Conservation (phyloP, 1,140 invertebrate genomes). For the Sitophilus oryzae region DNA sequence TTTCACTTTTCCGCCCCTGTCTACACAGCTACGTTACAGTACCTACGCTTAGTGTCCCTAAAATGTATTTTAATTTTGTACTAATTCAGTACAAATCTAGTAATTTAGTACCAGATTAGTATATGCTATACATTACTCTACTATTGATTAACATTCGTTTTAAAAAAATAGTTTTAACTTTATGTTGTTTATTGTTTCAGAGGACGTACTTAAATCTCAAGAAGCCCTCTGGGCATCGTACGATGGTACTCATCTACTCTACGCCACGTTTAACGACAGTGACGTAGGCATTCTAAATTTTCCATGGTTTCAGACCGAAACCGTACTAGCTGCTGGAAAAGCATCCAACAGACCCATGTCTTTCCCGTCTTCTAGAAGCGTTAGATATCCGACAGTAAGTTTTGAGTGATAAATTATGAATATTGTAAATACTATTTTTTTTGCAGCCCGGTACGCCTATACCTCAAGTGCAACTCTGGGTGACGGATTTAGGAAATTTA, state of each 20-base stretch:
- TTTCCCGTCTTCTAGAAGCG: conserved; percentile 68
- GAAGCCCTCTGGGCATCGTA: conserved; percentile 79
- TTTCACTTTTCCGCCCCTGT: no score
- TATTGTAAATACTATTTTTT: conserved; percentile 1
- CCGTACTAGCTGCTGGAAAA: conserved; percentile 47
- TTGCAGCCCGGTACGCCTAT: conserved; percentile 75
- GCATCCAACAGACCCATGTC: conserved; percentile 41
- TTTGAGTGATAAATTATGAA: background rate
- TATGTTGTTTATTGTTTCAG: no score
- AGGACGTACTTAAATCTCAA: conserved; percentile 67
- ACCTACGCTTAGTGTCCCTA: no score
- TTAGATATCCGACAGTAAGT: conserved; percentile 69
- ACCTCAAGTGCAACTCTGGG: conserved; percentile 73
- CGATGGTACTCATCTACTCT: conserved; percentile 74
- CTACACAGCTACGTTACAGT: no score
- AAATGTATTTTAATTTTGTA: no score
- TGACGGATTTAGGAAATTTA: conserved; percentile 67
- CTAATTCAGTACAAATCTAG: no score
- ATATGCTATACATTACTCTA: no score
- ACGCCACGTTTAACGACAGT: conserved; percentile 82
- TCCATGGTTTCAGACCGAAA: conserved; percentile 63
- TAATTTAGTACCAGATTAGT: no score
- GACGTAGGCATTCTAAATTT: conserved; percentile 68
- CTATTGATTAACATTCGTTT: no score
- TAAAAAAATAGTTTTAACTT: conserved; percentile 4